Evolutionary conservation across 1,140 invertebrate genomes (phyloP), one percentile per base, ranked within the genome.

Genomic region (Helicoverpa armigera): DNA sequence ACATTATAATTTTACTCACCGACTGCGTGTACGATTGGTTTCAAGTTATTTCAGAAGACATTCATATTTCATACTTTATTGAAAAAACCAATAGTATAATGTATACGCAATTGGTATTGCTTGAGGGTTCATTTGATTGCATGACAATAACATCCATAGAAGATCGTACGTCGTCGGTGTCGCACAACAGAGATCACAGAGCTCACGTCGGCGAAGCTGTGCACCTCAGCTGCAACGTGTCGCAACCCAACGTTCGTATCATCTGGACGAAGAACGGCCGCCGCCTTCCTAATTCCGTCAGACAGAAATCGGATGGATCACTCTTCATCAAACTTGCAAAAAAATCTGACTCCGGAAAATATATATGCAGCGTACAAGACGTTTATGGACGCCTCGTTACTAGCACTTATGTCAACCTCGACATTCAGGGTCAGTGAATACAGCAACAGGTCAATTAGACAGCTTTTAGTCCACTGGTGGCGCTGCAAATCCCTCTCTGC

Each of bases 381-480:
- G 65, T 74, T 14, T 91, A 95, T 31, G 95, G 95, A 65, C 92
- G 95, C 53, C 89, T 92, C 9, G 23, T 70, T 72, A 95, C 95
- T 63, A 94, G 89, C 76, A 97, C 97, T 91, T 97, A 96, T 91
- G 95, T 97, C 90, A 96, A 97, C 86, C 95, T 97, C 35, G 95
- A 94, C 83, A 96, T 97, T 58, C 95, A 96, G 90, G 96, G 97
- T 97, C 96, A 97, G 97, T 97, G 95, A 63, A 82, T 76, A 81
- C 79, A 76, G 80, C 48, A 53, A 11, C 48, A 72, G 18, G 23
- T 72, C 69, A 14, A 81, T 82, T 91, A 89, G 86, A 60, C 43
- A 77, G 82, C 79, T 83, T 80, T 58, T 13, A 31, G 81, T 74
- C 75, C 74, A 79, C 74, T 80, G 75, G 76, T 79, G 63, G 51